Evolutionary conservation across 2,797 vertebrate species (phyloP), one percentile per base, ranked within the genome.

Genomic region (Furcifer pardalis): DNA sequence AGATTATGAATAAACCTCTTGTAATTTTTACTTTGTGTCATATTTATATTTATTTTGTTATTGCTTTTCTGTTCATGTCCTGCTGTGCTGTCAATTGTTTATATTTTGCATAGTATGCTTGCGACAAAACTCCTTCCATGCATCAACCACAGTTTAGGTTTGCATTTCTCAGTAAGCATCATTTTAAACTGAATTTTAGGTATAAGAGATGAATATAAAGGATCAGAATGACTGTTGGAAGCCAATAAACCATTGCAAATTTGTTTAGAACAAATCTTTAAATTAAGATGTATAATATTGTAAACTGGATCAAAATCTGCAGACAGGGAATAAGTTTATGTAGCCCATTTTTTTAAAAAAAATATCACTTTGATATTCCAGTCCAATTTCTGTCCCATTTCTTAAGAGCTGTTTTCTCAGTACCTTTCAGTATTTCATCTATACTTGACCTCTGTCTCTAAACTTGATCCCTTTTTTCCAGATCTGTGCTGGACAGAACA

Each of bases 31-130:
- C 68, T 85, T 85, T 76, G 46, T 56, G 5, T 56, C 52, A 56
- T 56, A 56, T 81, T 81, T 25, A 69, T 60, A 59, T 60, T 84
- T 80, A 85, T 79, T 79, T 80, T 81, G 80, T 46, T 79, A 52
- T 52, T 40, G 68, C 44, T 80, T 85, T 79, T 30, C 32, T 79
- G 44, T 74, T 85, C 21, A 30, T 66, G 44, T 52, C 21, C 60
- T 85, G 77, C 69, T 75, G 46, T 60, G 62, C 44, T 85, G 59
- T 80, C 35, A 65, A n/a, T 59, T 80, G 30, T 85, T 63, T 74
- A 80, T 27, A 59, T 49, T 60, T 42, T 44, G 60, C 72, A 56
- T 35, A 25, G 73, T 40, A 35, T 79, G 66, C 30, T 66, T 25
- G 4, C 25, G 30, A 74, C n/a, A 79, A 42, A 44, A 27, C 59